Percentiles rank a stretch among this genome's conserved stretches.
These are phyloP conservation scores for Coptodon bakossiorum DNA, from an alignment of 2,113 vertebrate species.

Conservation along the genomic window DNA sequence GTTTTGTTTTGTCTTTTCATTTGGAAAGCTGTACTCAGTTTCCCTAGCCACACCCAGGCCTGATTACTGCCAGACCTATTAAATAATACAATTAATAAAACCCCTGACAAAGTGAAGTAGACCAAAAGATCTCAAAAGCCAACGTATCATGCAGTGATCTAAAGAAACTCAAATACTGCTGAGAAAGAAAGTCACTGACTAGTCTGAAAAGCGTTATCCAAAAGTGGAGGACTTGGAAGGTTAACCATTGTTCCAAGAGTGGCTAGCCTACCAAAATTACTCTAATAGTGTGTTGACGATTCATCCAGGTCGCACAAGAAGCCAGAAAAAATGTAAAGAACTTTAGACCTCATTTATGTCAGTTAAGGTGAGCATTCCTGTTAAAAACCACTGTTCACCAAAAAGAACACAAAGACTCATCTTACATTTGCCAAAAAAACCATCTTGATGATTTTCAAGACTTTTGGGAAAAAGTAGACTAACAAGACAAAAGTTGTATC, in stretches of 20 bases:
- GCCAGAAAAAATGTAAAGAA: background rate
- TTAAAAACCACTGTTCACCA: background rate
- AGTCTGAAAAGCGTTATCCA: background rate
- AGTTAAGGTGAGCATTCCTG: background rate
- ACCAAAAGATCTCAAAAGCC: background rate
- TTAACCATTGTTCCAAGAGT: background rate
- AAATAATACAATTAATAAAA: background rate
- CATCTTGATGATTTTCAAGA: background rate
- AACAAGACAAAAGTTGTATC: background rate
- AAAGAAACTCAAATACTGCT: background rate
- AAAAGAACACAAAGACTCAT: background rate
- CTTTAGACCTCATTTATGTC: background rate
- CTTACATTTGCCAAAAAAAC: rapidly evolving
- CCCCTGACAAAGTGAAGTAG: background rate
- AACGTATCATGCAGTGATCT: background rate
- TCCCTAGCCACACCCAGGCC: background rate
- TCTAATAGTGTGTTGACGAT: background rate
- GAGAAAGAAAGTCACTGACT: background rate
- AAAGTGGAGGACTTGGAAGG: background rate
- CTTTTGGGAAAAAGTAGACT: background rate
- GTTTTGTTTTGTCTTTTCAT: background rate
- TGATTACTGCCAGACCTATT: background rate
- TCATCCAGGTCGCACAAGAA: background rate
- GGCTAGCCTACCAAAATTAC: background rate
- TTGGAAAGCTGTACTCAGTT: background rate